phyloP scores from a whole-genome alignment of 2,113 vertebrate genomes.

The Odocoileus hemionus region DNA sequence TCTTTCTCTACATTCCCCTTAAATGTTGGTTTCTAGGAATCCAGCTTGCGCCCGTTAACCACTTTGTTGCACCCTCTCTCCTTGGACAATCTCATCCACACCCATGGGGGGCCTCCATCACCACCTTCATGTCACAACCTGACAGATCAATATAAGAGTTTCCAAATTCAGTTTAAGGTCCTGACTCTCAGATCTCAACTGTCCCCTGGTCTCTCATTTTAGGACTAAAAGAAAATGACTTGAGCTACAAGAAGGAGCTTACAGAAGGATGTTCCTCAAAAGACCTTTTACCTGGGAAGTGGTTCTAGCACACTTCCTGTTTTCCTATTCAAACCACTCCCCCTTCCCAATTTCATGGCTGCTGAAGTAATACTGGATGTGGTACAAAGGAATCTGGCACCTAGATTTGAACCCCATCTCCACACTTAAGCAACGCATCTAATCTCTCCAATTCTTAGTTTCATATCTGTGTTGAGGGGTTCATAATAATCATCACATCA shows the following conservation, averaged over 20 bases:
- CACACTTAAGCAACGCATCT: not conserved
- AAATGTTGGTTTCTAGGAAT: not conserved
- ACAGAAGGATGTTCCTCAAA: not conserved
- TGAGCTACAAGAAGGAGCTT: not conserved
- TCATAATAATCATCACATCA: not conserved
- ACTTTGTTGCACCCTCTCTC: not conserved
- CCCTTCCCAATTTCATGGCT: not conserved
- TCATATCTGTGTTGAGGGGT: not conserved
- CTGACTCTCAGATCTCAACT: not conserved
- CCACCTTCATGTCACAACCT: not conserved
- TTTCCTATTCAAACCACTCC: not conserved
- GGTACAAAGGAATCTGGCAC: not conserved
- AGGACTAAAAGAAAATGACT: not conserved
- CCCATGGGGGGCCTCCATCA: not conserved
- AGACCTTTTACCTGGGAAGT: not conserved
- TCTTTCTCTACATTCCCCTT: not conserved
- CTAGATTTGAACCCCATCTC: not conserved
- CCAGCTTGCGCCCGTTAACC: not conserved
- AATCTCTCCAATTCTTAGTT: not conserved
- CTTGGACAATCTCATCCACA: not conserved
- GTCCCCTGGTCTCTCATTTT: not conserved
- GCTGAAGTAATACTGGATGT: not conserved
- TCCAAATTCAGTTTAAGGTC: not conserved
- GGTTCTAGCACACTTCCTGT: not conserved
- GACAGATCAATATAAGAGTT: not conserved